Base-by-base conservation (phyloP, 2,888 invertebrate genomes). In the Brachynemurus nebulosus region DNA sequence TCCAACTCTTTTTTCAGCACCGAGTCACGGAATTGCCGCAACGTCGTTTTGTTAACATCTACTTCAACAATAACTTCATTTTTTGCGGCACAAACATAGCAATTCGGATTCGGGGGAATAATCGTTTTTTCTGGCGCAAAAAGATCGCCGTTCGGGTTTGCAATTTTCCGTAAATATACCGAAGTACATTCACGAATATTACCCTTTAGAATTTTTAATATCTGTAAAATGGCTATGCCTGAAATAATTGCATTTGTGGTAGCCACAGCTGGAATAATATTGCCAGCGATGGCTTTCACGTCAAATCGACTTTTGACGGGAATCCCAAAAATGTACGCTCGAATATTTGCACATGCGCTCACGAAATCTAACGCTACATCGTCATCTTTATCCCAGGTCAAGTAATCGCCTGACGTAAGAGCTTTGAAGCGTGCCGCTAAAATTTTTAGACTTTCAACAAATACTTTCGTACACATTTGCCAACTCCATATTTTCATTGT, bases 261-360 rank as follows among this genome's bases (percentile, higher is more conserved):
- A 5, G 98, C 97, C 59, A 99, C 97, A 0, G 98, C 98, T 6
- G 98, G 98, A 57, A 99, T 95, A 54, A 99, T 99, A 64, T 98
- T 99, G 12, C 98, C 98, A 0, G 98, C 98, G 88, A 98, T 97
- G 89, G 90, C 95, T 74, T 98, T 98, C 11, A 93, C 80, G 56
- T 93, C 90, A 62, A 97, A 98, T 38, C 86, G 74, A 1, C 88
- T 86, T 59, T 93, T 91, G 45, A 77, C 73, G 2, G 74, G 66
- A 59, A 99, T 98, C 45, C 82, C 79, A 66, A 96, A 98, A 54
- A 95, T 84, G 55, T 82, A 71, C 0, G 91, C 81, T 34, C 98
- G 75, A 44, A 99, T 79, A 62, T 98, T 98, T 1, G 97, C 84
- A 62, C 92, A 90, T 0, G 92, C 80, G 0, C 93, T 85, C 2